Percentiles rank a stretch among this genome's conserved stretches.
Conservation (phyloP, 2,888 invertebrate genomes). For the Polydrusus cervinus region DNA sequence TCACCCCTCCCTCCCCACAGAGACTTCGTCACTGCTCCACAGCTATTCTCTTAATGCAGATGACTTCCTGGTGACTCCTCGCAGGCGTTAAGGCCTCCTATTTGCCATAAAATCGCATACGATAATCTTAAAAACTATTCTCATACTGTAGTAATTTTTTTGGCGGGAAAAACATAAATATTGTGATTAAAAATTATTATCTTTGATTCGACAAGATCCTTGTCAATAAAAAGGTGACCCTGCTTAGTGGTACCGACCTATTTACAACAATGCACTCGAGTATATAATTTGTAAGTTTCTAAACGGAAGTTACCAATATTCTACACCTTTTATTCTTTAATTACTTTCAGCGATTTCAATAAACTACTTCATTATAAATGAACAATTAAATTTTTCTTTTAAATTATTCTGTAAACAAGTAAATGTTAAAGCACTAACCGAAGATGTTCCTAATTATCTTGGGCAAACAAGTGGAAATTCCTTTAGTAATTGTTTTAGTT, state of each 20-base stretch:
- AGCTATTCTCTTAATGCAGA: too few species aligned
- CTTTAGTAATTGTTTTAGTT: not conserved
- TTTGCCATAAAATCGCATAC: too few species aligned
- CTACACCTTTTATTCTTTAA: slow-evolving; percentile 4
- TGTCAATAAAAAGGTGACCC: not conserved
- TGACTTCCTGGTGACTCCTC: too few species aligned
- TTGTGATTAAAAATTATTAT: too few species aligned
- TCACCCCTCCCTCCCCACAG: too few species aligned
- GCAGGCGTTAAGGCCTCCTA: too few species aligned
- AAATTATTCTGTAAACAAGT: not conserved
- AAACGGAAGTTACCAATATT: slow-evolving; percentile 3
- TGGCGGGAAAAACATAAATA: not conserved
- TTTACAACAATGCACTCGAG: not conserved
- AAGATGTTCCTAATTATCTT: not conserved
- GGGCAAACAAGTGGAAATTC: not conserved
- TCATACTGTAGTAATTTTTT: too few species aligned
- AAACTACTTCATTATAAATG: not conserved
- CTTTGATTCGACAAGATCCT: too few species aligned
- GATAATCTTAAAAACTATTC: too few species aligned
- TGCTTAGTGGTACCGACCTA: not conserved
- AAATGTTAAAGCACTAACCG: not conserved
- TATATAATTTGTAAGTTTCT: slow-evolving; percentile 1
- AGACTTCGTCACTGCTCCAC: too few species aligned
- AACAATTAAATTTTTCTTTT: too few species aligned
- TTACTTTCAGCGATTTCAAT: slow-evolving; percentile 1